Percentiles rank a stretch among this genome's conserved stretches.
Evolutionary conservation across 2,888 invertebrate species (phyloP).

Genomic region (Eubasilissa splendida): DNA sequence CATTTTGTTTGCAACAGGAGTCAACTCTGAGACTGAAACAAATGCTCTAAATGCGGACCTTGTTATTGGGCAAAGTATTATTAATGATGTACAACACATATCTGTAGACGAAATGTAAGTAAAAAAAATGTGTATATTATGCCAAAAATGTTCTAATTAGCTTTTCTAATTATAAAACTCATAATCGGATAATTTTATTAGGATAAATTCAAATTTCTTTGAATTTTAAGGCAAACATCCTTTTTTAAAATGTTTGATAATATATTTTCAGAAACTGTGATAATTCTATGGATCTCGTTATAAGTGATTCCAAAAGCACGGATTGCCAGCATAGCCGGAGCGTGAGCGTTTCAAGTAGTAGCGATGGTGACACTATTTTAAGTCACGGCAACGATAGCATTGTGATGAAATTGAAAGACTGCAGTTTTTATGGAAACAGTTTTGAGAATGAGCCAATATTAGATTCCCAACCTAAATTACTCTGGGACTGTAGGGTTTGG

Average conservation of each 20-base stretch:
- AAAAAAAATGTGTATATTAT: neutral
- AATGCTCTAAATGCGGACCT: neutral
- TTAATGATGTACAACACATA: neutral
- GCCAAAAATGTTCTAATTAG: neutral
- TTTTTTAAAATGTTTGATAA: neutral
- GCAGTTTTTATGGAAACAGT: neutral
- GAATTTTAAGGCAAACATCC: no score
- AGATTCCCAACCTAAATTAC: neutral
- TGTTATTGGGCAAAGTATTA: neutral
- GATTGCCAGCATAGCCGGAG: neutral
- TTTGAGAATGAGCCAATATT: neutral
- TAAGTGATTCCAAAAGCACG: neutral
- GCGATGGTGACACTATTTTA: neutral
- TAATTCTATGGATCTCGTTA: constrained; percentile 5
- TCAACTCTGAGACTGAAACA: neutral
- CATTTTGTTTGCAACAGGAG: no score
- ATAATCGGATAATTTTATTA: no score
- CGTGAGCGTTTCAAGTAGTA: neutral
- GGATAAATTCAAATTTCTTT: no score
- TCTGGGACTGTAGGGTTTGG: constrained; percentile 49
- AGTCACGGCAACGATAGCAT: neutral
- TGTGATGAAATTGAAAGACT: constrained; percentile 5
- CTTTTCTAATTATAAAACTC: no score
- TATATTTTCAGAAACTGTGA: constrained; percentile 31
- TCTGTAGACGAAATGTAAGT: constrained; percentile 1